Evolutionary conservation across 2,888 invertebrate species (phyloP).

Genomic region (Hetaerina titia): DNA sequence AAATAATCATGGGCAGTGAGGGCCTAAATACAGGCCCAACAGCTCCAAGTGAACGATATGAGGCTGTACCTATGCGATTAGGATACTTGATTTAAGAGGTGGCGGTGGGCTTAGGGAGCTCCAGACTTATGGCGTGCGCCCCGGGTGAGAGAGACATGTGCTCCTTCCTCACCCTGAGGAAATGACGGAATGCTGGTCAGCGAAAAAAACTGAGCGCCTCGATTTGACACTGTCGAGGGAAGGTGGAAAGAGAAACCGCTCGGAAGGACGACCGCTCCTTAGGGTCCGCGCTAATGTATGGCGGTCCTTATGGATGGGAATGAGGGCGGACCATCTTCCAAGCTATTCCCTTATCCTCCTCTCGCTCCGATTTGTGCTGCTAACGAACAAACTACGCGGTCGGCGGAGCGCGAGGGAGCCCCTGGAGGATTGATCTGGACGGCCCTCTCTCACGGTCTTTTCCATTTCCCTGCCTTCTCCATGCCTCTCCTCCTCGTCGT

Average conservation of each 20-base stretch:
- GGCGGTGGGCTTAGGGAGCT: background rate
- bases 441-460: background rate
- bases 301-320: background rate
- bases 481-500: background rate
- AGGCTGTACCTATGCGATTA: background rate
- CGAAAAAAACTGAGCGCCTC: background rate
- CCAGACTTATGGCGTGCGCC: background rate
- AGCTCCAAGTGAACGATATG: background rate
- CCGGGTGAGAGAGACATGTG: background rate
- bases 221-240: background rate
- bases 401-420: background rate
- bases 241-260: background rate
- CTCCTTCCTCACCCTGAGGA: background rate
- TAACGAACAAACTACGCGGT: background rate
- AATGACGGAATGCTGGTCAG: constrained; percentile 1
- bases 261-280: background rate
- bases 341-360: background rate
- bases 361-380: background rate
- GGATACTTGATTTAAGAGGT: background rate
- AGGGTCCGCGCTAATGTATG: background rate
- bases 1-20: background rate
- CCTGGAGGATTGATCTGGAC: background rate
- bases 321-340: background rate
- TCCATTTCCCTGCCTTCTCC: background rate
- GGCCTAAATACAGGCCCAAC: background rate